phyloP scores from a whole-genome alignment of 2,888 invertebrate species.

The Carcina quercana region DNA sequence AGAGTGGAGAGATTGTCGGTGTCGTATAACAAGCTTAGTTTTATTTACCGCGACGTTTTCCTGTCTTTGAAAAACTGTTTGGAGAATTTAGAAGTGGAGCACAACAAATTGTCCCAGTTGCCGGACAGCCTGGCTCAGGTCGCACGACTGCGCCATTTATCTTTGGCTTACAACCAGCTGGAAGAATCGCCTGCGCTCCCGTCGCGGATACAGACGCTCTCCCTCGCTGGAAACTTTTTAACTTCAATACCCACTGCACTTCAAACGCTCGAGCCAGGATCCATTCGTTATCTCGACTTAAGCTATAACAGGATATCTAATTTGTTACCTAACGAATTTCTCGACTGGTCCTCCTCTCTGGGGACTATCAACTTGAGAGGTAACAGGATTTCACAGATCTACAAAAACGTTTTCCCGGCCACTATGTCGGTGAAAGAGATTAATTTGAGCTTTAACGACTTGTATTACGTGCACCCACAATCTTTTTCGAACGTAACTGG shows the following conservation, averaged over 20 bases:
- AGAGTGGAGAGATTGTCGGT: slow-evolving; percentile 85
- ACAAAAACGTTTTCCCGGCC: slow-evolving; percentile 81
- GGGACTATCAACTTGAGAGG: slow-evolving; percentile 88
- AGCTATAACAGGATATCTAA: slow-evolving; percentile 90
- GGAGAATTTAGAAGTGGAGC: slow-evolving; percentile 88
- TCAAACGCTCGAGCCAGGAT: slow-evolving; percentile 81
- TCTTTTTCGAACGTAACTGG: slow-evolving; percentile 86
- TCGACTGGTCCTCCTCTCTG: slow-evolving; percentile 84
- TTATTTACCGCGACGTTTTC: slow-evolving; percentile 82
- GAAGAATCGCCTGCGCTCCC: slow-evolving; percentile 77
- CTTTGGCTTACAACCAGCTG: slow-evolving; percentile 84
- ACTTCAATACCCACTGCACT: slow-evolving; percentile 82
- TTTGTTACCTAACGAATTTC: slow-evolving; percentile 84
- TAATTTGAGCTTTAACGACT: slow-evolving; percentile 92
- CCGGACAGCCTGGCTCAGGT: slow-evolving; percentile 82
- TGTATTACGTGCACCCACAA: slow-evolving; percentile 86
- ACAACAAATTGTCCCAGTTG: slow-evolving; percentile 81
- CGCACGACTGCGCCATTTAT: slow-evolving; percentile 83
- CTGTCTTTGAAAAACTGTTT: slow-evolving; percentile 81
- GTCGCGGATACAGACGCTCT: slow-evolving; percentile 82
- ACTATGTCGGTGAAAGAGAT: slow-evolving; percentile 88
- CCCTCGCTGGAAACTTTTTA: slow-evolving; percentile 87
- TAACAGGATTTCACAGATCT: slow-evolving; percentile 85
- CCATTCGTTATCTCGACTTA: slow-evolving; percentile 86
- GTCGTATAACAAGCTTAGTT: slow-evolving; percentile 83